Evolutionary conservation across 2,797 vertebrate genomes (phyloP), one percentile per base, ranked within the genome.

Genomic region (Loris lydekkerianus): DNA sequence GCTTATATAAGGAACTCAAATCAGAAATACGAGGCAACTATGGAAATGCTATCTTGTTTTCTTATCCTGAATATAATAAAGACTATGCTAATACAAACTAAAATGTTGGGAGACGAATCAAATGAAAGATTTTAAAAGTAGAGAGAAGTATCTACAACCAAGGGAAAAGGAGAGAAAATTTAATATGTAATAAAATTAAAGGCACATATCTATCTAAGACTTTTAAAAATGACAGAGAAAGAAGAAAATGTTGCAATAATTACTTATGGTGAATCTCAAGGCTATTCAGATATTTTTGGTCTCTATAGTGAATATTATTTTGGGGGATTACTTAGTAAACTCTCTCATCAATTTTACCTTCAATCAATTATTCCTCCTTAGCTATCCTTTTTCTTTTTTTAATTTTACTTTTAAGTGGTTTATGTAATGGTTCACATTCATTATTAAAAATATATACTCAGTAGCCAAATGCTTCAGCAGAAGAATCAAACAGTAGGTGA

Each of bases 21-120:
- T 46, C 10, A 10, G 20, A 95, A 96, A 84, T 34, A 76, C 77
- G 15, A 65, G 46, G 31, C 88, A 93, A 86, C 92, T 88, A 95
- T 2, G 29, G 21, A 91, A 82, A 20, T 25, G 76, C 2, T 93
- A 40, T 37, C 7, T 78, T 53, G 85, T 67, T 81, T 93, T 70
- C 17, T 85, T 93, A 82, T 75, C 83, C 31, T 83, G 31, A 70
- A 94, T 70, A 75, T 56, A 37, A 5, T 0, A 20, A 94, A 94
- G 61, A 4, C 5, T 43, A 46, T 84, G 43, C 20, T 58, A 76
- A 76, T 15, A 58, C 18, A 81, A 73, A 34, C 20, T 2, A 61
- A 93, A 91, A 15, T 21, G 43, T 21, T 77, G 31, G 56, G 61
- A 31, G 3, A 10, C 10, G 5, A 7, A 75, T 80, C 0, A 75